phyloP scores from a whole-genome alignment of 2,113 vertebrate species.

The Marcusenius ussheri region DNA sequence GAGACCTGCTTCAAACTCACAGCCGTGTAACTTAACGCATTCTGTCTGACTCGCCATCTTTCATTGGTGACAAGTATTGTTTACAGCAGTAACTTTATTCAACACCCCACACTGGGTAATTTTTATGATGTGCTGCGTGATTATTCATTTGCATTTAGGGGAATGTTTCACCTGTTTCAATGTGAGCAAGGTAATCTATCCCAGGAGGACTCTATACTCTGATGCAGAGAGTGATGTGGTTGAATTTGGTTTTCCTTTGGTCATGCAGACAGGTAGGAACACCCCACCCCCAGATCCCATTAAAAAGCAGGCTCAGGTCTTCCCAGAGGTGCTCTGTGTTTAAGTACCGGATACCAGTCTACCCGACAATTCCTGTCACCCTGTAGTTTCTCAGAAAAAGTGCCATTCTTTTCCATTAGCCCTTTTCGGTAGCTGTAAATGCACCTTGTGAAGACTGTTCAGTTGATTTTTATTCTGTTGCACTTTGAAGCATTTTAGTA shows the following conservation, averaged over 20 bases:
- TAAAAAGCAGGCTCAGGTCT: neutral
- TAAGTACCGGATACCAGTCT: neutral
- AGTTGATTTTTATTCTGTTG: constrained; percentile 27
- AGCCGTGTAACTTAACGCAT: neutral
- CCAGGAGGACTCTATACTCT: neutral
- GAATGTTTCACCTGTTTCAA: neutral
- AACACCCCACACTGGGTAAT: neutral
- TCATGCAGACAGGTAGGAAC: neutral
- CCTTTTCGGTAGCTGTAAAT: constrained; percentile 15
- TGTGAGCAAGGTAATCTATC: neutral
- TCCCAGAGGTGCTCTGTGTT: neutral
- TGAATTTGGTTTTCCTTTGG: no score
- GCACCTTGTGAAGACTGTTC: constrained; percentile 20
- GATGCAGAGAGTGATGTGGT: neutral
- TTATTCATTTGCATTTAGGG: neutral
- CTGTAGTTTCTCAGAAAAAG: neutral
- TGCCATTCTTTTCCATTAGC: neutral
- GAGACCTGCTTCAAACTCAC: neutral
- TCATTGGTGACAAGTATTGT: neutral
- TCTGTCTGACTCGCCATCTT: neutral
- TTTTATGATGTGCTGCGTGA: neutral
- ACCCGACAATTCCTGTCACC: neutral
- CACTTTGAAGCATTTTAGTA: constrained; percentile 46
- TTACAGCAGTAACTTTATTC: neutral
- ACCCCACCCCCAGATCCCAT: neutral